Base-by-base conservation (phyloP, 2,113 vertebrate genomes). In the Eptatretus burgeri region DNA sequence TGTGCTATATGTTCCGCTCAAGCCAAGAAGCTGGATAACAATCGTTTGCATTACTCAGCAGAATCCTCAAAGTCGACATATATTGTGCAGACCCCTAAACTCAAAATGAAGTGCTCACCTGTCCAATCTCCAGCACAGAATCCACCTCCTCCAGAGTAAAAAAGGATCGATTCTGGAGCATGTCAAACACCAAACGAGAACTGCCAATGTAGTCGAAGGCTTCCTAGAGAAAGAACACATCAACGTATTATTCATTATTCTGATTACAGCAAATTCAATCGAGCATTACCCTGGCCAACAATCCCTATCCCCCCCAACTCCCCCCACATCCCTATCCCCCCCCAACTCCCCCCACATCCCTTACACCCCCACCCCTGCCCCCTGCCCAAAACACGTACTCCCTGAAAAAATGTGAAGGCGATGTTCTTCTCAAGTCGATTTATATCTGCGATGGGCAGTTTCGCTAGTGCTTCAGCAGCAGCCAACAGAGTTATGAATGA, bases 121-220 rank as follows among this genome's bases (percentile, higher is more conserved):
- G 78, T 20, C 72, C 75, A 62, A 81, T 62, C 66, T 81, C 79
- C 67, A 81, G 66, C 5, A 80, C 78, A 0, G 74, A 71, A 2
- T 75, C 68, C 1, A 81, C 70, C 68, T 77, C 80, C 5, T 73
- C 71, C 50, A 81, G 63, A 2, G 52, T 62, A 50, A 81, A 51
- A 0, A 77, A 77, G 19, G 80, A 81, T 11, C 71, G 74, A 16
- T 73, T 73, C 2, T 70, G 73, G 18, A 78, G 71, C 78, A 81
- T 81, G 9, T 81, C 79, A 0, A 75, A 81, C 2, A 80, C 89
- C 84, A 95, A 83, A 14, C 79, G 77, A 0, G 87, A 94, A 65
- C 89, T 95, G 71, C 89, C 89, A 2, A 95, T 95, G 78, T 96
- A 96, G 71, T 96, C 89, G 18, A 94, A 96, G 2, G 78, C 77